Conservation (phyloP, 2,113 vertebrate species). For the Xenopus borealis region DNA sequence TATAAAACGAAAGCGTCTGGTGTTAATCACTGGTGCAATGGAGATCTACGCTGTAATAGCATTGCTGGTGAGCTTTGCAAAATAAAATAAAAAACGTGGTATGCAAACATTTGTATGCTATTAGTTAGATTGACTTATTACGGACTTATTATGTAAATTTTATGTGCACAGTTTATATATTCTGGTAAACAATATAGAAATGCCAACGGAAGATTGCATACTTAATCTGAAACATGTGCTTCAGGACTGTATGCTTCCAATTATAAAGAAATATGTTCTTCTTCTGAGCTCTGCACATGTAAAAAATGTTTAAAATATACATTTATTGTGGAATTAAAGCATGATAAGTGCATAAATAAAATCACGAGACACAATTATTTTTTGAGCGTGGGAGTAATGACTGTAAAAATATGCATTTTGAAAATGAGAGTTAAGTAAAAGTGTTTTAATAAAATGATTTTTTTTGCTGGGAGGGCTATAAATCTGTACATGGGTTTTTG, state of each 20-base stretch:
- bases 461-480: background rate
- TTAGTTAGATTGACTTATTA: conserved; percentile 42
- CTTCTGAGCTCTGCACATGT: conserved; percentile 30
- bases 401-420: conserved; percentile 3
- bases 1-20: conserved; percentile 1
- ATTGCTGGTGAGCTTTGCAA: conserved; percentile 6
- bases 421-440: background rate
- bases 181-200: conserved; percentile 42
- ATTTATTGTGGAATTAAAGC: conserved; percentile 14
- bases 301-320: conserved; percentile 38
- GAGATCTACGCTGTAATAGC: conserved; percentile 13
- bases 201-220: conserved; percentile 26
- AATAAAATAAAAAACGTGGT: background rate
- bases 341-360: conserved; percentile 21
- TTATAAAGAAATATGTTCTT: conserved; percentile 38
- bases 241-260: conserved; percentile 23
- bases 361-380: background rate
- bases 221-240: conserved; percentile 36
- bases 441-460: conserved; percentile 6
- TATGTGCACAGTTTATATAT: conserved; percentile 39
- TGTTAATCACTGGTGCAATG: conserved; percentile 4
- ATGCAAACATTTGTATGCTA: conserved; percentile 38
- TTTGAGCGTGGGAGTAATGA: conserved; percentile 7
- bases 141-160: conserved; percentile 38
- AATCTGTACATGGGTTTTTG: background rate